Evolutionary conservation across 2,888 invertebrate species (phyloP).

Genomic region (Neoscelio sp.): DNA sequence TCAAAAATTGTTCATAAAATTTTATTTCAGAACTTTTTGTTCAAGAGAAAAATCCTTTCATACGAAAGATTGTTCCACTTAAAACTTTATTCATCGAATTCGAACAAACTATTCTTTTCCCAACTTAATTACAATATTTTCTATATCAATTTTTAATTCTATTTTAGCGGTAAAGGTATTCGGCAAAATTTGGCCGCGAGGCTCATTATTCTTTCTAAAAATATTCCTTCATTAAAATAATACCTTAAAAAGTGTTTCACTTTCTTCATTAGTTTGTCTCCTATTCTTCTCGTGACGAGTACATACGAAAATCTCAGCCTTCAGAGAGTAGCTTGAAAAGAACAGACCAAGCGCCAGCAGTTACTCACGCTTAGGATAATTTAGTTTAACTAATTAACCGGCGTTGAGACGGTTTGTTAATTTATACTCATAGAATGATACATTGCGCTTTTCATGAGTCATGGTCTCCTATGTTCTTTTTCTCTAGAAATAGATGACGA

Average conservation of each 20-base stretch:
- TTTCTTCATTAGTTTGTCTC: slow-evolving; percentile 52
- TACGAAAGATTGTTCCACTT: too few relatives aligned
- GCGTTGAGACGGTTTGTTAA: slow-evolving; percentile 79
- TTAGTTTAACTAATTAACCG: slow-evolving; percentile 82
- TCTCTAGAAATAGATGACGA: slow-evolving; percentile 30
- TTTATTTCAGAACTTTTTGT: too few relatives aligned
- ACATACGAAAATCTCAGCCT: slow-evolving; percentile 43
- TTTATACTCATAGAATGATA: slow-evolving; percentile 81
- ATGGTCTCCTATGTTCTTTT: slow-evolving; percentile 28
- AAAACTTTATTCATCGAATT: too few relatives aligned
- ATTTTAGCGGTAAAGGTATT: not conserved
- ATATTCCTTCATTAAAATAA: slow-evolving; percentile 21
- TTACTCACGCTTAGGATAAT: slow-evolving; percentile 81
- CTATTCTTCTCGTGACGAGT: slow-evolving; percentile 29
- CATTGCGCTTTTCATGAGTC: slow-evolving; percentile 72
- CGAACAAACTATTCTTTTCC: too few relatives aligned
- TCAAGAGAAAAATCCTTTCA: too few relatives aligned
- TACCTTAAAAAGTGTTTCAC: slow-evolving; percentile 26
- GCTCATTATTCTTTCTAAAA: slow-evolving; percentile 16
- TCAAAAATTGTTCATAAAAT: not conserved
- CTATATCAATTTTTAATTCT: too few relatives aligned
- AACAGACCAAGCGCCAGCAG: slow-evolving; percentile 74
- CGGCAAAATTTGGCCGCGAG: slow-evolving; percentile 9
- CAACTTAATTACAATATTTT: too few relatives aligned
- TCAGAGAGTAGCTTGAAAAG: slow-evolving; percentile 46